Conservation (phyloP, 2,797 vertebrate species). For the Carduelis carduelis region DNA sequence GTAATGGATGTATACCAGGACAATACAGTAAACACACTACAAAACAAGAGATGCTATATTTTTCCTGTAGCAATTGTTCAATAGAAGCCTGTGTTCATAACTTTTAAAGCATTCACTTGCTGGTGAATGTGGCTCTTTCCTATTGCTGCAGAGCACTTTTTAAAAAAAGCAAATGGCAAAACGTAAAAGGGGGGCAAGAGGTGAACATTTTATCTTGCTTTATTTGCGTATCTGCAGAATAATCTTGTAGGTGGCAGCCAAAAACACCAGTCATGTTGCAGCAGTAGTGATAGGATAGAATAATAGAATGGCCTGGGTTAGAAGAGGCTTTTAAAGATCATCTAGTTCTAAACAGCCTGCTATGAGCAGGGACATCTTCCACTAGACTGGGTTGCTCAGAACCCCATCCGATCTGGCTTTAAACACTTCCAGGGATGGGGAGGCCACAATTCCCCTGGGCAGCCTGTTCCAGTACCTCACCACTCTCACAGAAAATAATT, state of each 20-base stretch:
- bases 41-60: slow-evolving; percentile 54
- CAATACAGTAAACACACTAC: slow-evolving; percentile 54
- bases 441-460: neutral
- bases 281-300: neutral
- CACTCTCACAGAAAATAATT: neutral
- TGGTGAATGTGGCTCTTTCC: neutral
- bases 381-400: neutral
- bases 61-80: neutral
- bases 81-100: neutral
- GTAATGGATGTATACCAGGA: slow-evolving; percentile 59
- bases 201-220: neutral
- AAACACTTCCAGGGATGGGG: neutral
- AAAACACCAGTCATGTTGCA: neutral
- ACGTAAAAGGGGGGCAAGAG: neutral
- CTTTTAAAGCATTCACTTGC: neutral
- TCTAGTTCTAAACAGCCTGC: neutral
- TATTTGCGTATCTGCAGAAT: neutral
- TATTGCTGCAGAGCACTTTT: neutral
- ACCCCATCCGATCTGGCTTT: neutral
- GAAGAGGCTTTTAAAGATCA: neutral
- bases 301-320: neutral
- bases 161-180: neutral
- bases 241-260: neutral
- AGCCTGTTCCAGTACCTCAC: neutral
- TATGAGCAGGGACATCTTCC: neutral